Evolutionary conservation across 2,888 invertebrate genomes (phyloP), one percentile per base, ranked within the genome.

Genomic region (Agrochola lychnidis): DNA sequence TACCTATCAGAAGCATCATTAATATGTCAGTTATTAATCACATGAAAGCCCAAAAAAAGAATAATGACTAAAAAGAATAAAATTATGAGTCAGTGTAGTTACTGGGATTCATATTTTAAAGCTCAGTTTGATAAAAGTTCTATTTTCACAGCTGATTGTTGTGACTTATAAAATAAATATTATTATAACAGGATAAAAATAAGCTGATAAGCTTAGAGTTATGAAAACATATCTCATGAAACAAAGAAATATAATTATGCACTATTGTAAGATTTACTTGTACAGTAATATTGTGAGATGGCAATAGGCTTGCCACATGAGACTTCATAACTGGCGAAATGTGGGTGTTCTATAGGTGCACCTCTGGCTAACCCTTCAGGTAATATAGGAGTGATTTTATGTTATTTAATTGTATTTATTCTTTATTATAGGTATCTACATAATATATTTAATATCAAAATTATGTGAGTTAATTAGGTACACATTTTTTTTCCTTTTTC

Each of bases 81-180:
- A 48, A 40, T 16, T 5, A 22, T 16, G 12, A 10, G 22, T 9
- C 42, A 53, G n/a, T 59, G 3, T 9, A n/a, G 6, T 51, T n/a
- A 53, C 48, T 51, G n/a, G 14, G 5, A 42, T n/a, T 51, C 2
- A 74, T 9, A 57, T 61, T 30, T 30, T 6, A 40, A 40, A 30
- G 16, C 61, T 53, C 9, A 30, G n/a, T 42, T 76, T 51, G 1
- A 14, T 30, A 53, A 9, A 40, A n/a, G 19, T 30, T 19, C 2
- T 25, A 19, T 30, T 19, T 42, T 30, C 16, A 36, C 36, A 36
- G 45, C 16, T 56, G 22, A 40, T 25, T 61, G 9, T 53, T 59
- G 6, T 69, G 57, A 79, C 4, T 14, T 51, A 40, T 4, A n/a
- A 61, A 36, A 6, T 36, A 48, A 40, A 75, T 16, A 76, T 75